These are phyloP conservation scores for Actenoides lindsayi DNA, from an alignment of 2,113 vertebrate species.

Conservation along the genomic window DNA sequence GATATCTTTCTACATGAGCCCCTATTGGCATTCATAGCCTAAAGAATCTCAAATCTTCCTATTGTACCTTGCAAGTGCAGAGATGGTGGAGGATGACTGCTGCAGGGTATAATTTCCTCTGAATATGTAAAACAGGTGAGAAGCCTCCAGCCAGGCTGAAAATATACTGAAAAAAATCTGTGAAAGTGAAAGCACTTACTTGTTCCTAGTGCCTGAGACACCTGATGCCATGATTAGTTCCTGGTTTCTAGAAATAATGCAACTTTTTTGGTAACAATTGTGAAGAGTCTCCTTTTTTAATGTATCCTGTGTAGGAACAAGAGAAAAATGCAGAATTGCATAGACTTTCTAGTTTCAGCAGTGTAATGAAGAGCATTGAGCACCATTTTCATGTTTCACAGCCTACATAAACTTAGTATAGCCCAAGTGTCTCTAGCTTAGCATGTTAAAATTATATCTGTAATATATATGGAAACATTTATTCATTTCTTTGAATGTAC, in stretches of 20 bases:
- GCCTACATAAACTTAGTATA: not conserved
- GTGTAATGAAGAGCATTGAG: constrained; percentile 5
- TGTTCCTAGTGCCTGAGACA: not conserved
- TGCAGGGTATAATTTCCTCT: constrained; percentile 11
- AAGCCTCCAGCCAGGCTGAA: not conserved
- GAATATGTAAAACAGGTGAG: constrained; percentile 25
- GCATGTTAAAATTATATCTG: not conserved
- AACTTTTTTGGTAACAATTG: not conserved
- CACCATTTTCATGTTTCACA: not conserved
- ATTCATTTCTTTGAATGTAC: constrained; percentile 42
- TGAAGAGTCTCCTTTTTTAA: not conserved
- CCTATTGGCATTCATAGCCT: not conserved
- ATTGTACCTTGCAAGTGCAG: not conserved
- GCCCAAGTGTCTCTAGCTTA: not conserved
- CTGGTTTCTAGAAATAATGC: not conserved
- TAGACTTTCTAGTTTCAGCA: constrained; percentile 18
- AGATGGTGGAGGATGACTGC: not conserved
- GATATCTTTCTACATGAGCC: not conserved
- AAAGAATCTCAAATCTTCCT: not conserved
- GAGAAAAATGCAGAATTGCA: not conserved
- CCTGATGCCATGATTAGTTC: not conserved
- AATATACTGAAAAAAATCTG: not conserved
- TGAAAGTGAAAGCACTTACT: not conserved
- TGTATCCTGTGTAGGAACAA: not conserved
- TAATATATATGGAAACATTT: constrained; percentile 16